These are phyloP conservation scores for Zingel zingel DNA, from an alignment of 2,113 vertebrate genomes.

Conservation along the genomic window DNA sequence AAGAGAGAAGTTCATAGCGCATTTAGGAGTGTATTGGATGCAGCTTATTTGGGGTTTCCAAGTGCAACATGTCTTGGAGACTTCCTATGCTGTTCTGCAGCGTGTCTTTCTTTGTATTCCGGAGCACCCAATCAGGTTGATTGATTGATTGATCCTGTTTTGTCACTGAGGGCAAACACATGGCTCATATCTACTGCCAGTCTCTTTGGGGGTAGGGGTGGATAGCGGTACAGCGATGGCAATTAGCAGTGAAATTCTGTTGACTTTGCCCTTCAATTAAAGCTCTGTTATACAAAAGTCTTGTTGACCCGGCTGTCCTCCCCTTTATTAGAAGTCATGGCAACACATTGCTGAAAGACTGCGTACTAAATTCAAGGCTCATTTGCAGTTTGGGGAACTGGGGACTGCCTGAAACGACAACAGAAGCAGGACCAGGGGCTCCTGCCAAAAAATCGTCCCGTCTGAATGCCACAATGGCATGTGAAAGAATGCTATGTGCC, in stretches of 20 bases:
- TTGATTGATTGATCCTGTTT: slow-evolving; percentile 51
- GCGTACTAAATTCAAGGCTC: slow-evolving; percentile 71
- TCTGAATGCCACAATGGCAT: slow-evolving; percentile 80
- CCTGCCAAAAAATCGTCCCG: slow-evolving; percentile 77
- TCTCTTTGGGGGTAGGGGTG: slow-evolving; percentile 25
- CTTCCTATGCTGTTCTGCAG: slow-evolving; percentile 27
- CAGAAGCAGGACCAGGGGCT: slow-evolving; percentile 60
- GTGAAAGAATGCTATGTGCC: slow-evolving; percentile 81
- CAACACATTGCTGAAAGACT: slow-evolving; percentile 68
- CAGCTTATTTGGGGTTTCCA: slow-evolving; percentile 15
- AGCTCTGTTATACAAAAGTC: slow-evolving; percentile 73
- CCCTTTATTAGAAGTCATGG: slow-evolving; percentile 72
- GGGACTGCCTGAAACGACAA: slow-evolving; percentile 75
- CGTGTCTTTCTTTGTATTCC: slow-evolving; percentile 35
- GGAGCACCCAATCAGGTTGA: slow-evolving; percentile 27
- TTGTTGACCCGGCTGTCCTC: slow-evolving; percentile 73
- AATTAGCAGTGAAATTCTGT: slow-evolving; percentile 75
- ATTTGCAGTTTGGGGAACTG: slow-evolving; percentile 83
- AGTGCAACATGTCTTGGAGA: neutral
- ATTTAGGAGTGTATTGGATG: slow-evolving; percentile 2
- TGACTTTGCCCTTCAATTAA: slow-evolving; percentile 77
- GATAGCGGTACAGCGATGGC: slow-evolving; percentile 34
- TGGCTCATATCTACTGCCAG: slow-evolving; percentile 47
- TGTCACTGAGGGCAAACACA: slow-evolving; percentile 39
- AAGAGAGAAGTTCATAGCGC: neutral